Evolutionary conservation across 2,888 invertebrate species (phyloP).

Genomic region (Euspilapteryx auroguttella): DNA sequence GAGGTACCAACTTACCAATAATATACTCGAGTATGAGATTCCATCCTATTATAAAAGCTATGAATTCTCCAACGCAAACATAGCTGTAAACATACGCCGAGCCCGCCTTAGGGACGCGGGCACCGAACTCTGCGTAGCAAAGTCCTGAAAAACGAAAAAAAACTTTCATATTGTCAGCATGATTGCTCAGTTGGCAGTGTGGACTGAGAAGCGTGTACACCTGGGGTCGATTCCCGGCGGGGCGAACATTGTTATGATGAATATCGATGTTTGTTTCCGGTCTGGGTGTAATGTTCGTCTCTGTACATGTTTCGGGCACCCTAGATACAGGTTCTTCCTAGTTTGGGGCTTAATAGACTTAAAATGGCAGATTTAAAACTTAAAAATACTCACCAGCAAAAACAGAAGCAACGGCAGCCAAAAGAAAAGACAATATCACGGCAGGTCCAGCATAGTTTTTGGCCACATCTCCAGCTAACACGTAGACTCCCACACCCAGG

Average conservation of each 20-base stretch:
- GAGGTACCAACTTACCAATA: slow-evolving; percentile 75
- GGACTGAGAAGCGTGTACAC: no score
- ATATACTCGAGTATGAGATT: slow-evolving; percentile 89
- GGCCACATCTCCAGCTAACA: slow-evolving; percentile 83
- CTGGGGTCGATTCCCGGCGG: no score
- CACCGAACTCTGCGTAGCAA: slow-evolving; percentile 91
- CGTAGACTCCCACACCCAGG: slow-evolving; percentile 89
- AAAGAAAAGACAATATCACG: slow-evolving; percentile 82
- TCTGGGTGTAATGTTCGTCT: no score
- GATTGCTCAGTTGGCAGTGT: neutral
- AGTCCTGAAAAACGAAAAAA: slow-evolving; percentile 54
- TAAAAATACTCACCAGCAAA: slow-evolving; percentile 72
- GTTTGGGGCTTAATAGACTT: neutral
- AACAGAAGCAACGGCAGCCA: slow-evolving; percentile 88
- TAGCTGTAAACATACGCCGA: slow-evolving; percentile 94
- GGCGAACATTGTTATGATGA: no score
- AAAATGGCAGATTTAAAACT: neutral
- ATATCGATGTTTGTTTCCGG: no score
- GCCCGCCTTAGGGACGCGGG: slow-evolving; percentile 86
- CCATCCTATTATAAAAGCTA: slow-evolving; percentile 93
- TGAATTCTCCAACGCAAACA: slow-evolving; percentile 89
- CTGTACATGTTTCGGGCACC: no score
- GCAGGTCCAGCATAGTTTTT: slow-evolving; percentile 83
- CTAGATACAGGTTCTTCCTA: no score
- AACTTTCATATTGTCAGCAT: neutral